phyloP scores from a whole-genome alignment of 1,140 invertebrate species.

The Cydia strobilella region DNA sequence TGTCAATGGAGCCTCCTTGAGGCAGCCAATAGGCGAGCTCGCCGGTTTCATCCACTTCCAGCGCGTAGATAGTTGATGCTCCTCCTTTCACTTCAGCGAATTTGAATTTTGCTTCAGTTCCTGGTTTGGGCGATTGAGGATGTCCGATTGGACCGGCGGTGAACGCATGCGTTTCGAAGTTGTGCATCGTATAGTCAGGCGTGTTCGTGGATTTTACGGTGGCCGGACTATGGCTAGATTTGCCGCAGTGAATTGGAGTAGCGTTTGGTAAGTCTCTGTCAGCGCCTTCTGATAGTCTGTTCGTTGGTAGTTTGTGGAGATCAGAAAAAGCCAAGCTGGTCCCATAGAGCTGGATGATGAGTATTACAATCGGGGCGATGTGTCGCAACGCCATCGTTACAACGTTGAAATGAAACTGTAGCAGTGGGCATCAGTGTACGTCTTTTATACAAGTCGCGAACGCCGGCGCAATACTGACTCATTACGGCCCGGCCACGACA shows the following conservation, averaged over 20 bases:
- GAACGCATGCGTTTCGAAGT: not conserved
- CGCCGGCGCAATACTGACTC: not conserved
- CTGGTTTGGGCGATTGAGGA: not conserved
- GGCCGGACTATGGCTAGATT: not conserved
- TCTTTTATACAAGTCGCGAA: not conserved
- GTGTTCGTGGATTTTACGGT: not conserved
- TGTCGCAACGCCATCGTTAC: not conserved
- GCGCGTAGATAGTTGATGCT: not conserved
- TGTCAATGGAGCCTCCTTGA: not conserved
- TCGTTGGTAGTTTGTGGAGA: not conserved
- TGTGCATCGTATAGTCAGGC: not conserved
- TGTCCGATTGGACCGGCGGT: not conserved
- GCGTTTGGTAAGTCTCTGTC: slow-evolving; percentile 1
- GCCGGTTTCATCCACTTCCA: not conserved
- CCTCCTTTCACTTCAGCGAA: not conserved
- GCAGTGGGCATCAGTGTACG: not conserved
- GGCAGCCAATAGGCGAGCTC: not conserved
- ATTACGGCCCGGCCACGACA: too few relatives aligned
- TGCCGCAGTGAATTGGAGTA: not conserved
- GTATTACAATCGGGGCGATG: not conserved
- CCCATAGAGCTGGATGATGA: not conserved
- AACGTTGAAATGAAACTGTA: not conserved
- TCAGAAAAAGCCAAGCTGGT: not conserved
- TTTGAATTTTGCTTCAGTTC: not conserved
- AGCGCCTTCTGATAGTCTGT: slow-evolving; percentile 1